Evolutionary conservation across 1,140 invertebrate species (phyloP).

Genomic region (Pseudomyrmex flavicornis): DNA sequence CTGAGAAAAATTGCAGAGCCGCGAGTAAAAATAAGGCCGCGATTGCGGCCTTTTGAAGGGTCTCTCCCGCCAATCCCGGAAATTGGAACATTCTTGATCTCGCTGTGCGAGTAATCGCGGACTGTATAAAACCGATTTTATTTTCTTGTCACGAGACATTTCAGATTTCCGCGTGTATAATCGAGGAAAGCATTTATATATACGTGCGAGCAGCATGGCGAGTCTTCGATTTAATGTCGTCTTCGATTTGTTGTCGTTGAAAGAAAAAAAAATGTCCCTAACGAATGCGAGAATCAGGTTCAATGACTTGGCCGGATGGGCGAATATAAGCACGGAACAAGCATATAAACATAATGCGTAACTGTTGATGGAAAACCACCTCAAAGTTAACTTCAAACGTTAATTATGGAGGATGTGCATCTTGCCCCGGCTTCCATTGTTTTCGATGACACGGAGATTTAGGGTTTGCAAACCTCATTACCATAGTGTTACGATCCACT

Average conservation of each 20-base stretch:
- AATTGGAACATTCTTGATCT: neutral
- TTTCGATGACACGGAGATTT: conserved; percentile 59
- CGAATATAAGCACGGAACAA: conserved; percentile 1
- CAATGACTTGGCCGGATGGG: neutral
- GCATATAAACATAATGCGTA: conserved; percentile 38
- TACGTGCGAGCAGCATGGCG: too few relatives aligned
- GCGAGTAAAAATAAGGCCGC: neutral
- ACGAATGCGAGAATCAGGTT: neutral
- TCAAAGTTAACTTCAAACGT: conserved; percentile 49
- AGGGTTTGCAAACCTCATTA: conserved; percentile 59
- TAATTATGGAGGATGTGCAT: conserved; percentile 47
- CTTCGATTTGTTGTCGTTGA: neutral
- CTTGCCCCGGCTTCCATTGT: conserved; percentile 42
- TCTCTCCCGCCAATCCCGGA: neutral
- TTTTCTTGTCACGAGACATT: neutral
- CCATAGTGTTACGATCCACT: conserved; percentile 54
- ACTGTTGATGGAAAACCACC: conserved; percentile 36
- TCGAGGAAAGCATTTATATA: neutral
- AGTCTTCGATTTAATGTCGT: too few relatives aligned
- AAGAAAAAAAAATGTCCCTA: conserved; percentile 25
- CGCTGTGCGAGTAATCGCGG: neutral
- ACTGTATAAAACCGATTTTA: neutral
- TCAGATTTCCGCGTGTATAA: conserved; percentile 6
- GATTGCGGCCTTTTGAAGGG: neutral
- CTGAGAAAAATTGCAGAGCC: conserved; percentile 12